Conservation (phyloP, 2,797 vertebrate genomes). For the Heteromormyrus szaboi region DNA sequence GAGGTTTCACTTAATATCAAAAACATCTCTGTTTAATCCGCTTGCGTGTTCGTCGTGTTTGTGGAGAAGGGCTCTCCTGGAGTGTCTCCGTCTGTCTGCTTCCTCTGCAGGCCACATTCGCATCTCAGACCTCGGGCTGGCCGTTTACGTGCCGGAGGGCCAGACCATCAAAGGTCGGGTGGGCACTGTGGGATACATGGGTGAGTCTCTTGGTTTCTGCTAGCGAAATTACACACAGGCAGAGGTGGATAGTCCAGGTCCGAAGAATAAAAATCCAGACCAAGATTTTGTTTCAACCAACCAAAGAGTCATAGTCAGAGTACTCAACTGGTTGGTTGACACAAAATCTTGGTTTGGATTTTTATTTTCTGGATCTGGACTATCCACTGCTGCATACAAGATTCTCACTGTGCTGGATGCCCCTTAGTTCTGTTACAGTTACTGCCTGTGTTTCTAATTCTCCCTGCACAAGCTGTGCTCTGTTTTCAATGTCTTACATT, state of each 20-base stretch:
- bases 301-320: background rate
- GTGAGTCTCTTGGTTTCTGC: slow-evolving; percentile 53
- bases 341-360: background rate
- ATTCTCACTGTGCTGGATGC: background rate
- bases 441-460: background rate
- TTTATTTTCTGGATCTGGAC: background rate
- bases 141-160: slow-evolving; percentile 83
- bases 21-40: background rate
- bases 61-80: background rate
- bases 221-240: background rate
- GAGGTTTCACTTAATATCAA: background rate
- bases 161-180: slow-evolving; percentile 92
- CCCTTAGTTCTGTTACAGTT: background rate
- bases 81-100: background rate
- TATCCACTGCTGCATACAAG: background rate
- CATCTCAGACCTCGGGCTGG: slow-evolving; percentile 91
- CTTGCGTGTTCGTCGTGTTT: background rate
- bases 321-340: background rate
- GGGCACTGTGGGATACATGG: slow-evolving; percentile 97
- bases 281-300: background rate
- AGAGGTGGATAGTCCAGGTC: background rate
- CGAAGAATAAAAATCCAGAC: background rate
- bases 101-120: slow-evolving; percentile 80
- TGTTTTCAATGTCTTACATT: background rate
- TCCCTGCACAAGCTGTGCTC: background rate